Evolutionary conservation across 2,113 vertebrate genomes (phyloP), one percentile per base, ranked within the genome.

Genomic region (Xerus inauris): DNA sequence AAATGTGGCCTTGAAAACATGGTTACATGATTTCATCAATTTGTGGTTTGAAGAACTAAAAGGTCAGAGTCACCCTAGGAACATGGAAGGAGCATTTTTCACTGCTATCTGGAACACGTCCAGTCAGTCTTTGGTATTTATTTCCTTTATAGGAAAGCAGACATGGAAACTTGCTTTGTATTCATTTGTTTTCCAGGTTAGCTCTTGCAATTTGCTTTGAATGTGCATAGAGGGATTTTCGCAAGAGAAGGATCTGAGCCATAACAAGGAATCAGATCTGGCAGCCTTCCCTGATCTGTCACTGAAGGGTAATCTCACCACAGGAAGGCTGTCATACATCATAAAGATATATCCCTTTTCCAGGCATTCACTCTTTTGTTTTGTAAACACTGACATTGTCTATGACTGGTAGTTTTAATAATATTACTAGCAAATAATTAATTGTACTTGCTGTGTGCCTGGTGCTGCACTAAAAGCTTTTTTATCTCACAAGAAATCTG

Each of bases 111-210:
- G 32, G 14, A 59, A 90, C 10, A 8, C 35, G 38, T 87, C 57
- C 80, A 72, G 24, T 30, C 62, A 54, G 32, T n/a, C 59, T 84
- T 82, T 54, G 40, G 9, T 87, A 75, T 94, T 92, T 91, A 47
- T 94, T 92, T 86, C 75, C 59, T 91, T 75, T 87, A 1, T 40
- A 51, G 84, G 47, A 89, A 96, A 97, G 47, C 28, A 95, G 64
- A 87, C 88, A 45, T 12, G 35, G 65, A 86, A 45, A 62, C 69
- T 97, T 85, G 45, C 62, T 94, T 59, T 76, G 40, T 80, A 76
- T 59, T 77, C 92, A 76, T 75, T 95, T 87, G 64, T 91, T 89
- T 97, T 96, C 80, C 89, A 57, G 93, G 95, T 75, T 96, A 91
- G 64, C 76, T 79, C 85, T 96, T 94, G 88, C 71, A 81, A 51